Evolutionary conservation across 2,888 invertebrate genomes (phyloP).

Genomic region (Callosobruchus maculatus): DNA sequence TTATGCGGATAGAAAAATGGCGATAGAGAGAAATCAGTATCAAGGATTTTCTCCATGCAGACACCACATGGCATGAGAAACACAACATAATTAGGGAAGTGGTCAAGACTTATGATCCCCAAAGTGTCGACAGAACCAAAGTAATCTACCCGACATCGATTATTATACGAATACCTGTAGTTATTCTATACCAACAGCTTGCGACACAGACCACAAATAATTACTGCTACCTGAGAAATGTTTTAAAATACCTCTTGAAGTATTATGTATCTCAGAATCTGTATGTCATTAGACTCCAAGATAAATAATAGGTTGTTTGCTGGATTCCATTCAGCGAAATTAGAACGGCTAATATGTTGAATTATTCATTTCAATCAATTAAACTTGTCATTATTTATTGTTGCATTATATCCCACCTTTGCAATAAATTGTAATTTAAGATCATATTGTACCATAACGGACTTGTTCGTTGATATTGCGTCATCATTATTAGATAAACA

Average conservation of each 20-base stretch:
- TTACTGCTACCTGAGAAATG: neutral
- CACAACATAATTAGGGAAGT: too few relatives aligned
- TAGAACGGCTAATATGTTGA: neutral
- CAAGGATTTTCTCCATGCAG: too few relatives aligned
- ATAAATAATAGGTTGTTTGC: neutral
- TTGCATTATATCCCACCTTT: neutral
- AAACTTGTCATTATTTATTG: neutral
- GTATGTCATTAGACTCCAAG: neutral
- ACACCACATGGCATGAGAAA: too few relatives aligned
- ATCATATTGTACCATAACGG: neutral
- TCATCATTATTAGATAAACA: neutral
- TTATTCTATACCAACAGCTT: too few relatives aligned
- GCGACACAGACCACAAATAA: neutral
- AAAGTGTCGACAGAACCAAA: too few relatives aligned
- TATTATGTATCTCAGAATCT: neutral
- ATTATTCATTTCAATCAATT: neutral
- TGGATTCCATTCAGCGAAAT: neutral
- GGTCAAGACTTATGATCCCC: too few relatives aligned
- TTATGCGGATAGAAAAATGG: too few relatives aligned
- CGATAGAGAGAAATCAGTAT: too few relatives aligned
- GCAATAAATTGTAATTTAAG: neutral
- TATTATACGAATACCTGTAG: too few relatives aligned
- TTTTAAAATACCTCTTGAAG: neutral
- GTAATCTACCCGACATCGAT: too few relatives aligned
- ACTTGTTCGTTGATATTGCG: neutral